Conservation (phyloP, 2,797 vertebrate species). For the Podarcis siculus region DNA sequence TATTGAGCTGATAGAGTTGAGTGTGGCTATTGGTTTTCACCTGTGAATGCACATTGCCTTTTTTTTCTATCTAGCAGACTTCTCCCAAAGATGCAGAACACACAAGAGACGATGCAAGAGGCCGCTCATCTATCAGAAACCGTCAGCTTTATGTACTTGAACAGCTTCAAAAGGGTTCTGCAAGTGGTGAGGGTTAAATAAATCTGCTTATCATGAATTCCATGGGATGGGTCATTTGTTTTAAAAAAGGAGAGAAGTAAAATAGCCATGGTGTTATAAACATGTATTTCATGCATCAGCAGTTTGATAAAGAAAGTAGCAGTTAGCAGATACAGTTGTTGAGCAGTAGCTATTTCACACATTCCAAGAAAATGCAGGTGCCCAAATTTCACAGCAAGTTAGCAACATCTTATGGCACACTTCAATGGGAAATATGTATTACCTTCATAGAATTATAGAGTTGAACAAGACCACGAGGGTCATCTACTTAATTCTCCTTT, state of each 20-base stretch:
- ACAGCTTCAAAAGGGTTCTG: conserved; percentile 77
- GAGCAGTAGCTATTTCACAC: neutral
- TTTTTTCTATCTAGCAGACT: conserved; percentile 60
- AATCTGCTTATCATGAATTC: neutral
- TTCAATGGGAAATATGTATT: neutral
- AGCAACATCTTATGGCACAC: neutral
- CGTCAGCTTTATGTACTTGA: conserved; percentile 74
- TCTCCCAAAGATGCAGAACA: conserved; percentile 64
- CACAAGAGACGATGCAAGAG: conserved; percentile 74
- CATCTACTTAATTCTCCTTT: neutral
- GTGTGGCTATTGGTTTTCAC: neutral
- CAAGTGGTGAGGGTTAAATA: conserved; percentile 77
- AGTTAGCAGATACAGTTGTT: neutral
- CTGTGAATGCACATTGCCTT: neutral
- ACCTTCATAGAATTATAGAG: neutral
- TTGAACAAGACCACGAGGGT: no score
- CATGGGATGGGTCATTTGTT: neutral
- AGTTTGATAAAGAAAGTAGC: neutral
- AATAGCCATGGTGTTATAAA: neutral
- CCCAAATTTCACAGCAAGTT: neutral
- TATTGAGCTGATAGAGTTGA: neutral
- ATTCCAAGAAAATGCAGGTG: neutral
- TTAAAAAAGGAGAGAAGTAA: neutral
- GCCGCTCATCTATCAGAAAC: conserved; percentile 78
- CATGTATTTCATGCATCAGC: neutral